Evolutionary conservation across 2,888 invertebrate genomes (phyloP).

Genomic region (Bellardia bayeri): DNA sequence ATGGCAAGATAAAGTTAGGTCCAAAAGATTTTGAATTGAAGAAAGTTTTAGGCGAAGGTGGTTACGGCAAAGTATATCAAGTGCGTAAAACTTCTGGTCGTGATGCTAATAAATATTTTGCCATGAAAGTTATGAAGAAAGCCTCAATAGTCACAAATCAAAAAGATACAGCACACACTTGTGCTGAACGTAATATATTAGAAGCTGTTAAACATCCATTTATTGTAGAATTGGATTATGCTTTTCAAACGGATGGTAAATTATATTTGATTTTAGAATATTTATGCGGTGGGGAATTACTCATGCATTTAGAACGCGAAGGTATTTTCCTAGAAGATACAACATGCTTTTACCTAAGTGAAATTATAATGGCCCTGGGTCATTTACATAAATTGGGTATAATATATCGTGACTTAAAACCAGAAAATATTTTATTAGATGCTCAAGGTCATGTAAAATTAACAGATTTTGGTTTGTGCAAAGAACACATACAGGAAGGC

Average conservation of each 20-base stretch:
- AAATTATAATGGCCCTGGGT: too few relatives aligned
- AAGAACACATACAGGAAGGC: constrained; percentile 89
- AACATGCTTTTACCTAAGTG: constrained; percentile 97
- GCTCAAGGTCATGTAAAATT: too few relatives aligned
- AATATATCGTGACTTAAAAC: too few relatives aligned
- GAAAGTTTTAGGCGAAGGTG: constrained; percentile 86
- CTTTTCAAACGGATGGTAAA: too few relatives aligned
- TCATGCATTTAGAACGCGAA: constrained; percentile 99
- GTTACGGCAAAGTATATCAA: constrained; percentile 99
- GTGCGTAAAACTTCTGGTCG: constrained; percentile 95
- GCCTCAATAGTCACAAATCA: constrained; percentile 99
- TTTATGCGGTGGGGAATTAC: constrained; percentile 99
- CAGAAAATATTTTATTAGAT: too few relatives aligned
- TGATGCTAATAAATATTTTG: constrained; percentile 97
- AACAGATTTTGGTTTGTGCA: too few relatives aligned
- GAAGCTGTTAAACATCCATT: too few relatives aligned
- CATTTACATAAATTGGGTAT: too few relatives aligned
- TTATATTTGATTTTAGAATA: constrained; percentile 80
- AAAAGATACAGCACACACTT: constrained; percentile 99
- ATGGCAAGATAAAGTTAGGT: too few relatives aligned
- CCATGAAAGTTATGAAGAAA: constrained; percentile 99
- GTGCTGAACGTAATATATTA: constrained; percentile 99
- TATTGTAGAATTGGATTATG: too few relatives aligned
- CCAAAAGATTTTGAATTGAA: too few relatives aligned
- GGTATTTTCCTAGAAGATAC: constrained; percentile 99